Conservation (phyloP, 1,140 invertebrate genomes). For the Aphis gossypii region DNA sequence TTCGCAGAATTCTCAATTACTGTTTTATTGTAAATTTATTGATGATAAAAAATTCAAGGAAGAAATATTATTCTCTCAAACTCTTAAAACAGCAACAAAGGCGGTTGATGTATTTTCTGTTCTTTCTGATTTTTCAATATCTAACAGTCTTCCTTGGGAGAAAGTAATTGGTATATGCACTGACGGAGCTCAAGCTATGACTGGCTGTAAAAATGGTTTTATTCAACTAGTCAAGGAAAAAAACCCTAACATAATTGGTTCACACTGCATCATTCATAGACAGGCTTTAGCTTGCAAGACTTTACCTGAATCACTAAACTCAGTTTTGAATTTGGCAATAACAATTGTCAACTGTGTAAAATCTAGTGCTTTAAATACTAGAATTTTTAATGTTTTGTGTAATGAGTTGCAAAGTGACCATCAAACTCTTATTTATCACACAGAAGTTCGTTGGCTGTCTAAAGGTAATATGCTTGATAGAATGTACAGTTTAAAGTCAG, state of each 20-base stretch:
- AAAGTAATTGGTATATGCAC: constrained; percentile 63
- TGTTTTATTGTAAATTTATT: constrained; percentile 57
- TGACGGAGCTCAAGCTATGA: constrained; percentile 64
- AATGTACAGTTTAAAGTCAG: constrained; percentile 53
- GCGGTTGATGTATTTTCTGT: constrained; percentile 56
- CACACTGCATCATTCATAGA: constrained; percentile 64
- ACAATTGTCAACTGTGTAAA: constrained; percentile 63
- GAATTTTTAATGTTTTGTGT: constrained; percentile 61
- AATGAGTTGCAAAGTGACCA: constrained; percentile 59
- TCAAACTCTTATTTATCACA: constrained; percentile 34
- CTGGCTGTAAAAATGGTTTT: constrained; percentile 63
- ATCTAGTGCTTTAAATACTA: constrained; percentile 62
- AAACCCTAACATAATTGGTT: constrained; percentile 62
- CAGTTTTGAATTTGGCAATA: constrained; percentile 10
- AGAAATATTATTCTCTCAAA: constrained; percentile 55
- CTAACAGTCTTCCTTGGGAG: constrained; percentile 49
- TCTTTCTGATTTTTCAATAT: background rate
- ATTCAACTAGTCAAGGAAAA: constrained; percentile 62
- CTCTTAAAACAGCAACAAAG: constrained; percentile 58
- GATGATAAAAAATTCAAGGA: constrained; percentile 48
- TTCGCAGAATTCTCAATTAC: constrained; percentile 56
- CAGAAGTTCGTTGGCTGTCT: constrained; percentile 58
- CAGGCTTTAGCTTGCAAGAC: constrained; percentile 60
- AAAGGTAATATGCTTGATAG: constrained; percentile 59
- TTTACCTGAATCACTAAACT: constrained; percentile 44